Evolutionary conservation across 2,797 vertebrate species (phyloP), one percentile per base, ranked within the genome.

Genomic region (Molossus molossus): DNA sequence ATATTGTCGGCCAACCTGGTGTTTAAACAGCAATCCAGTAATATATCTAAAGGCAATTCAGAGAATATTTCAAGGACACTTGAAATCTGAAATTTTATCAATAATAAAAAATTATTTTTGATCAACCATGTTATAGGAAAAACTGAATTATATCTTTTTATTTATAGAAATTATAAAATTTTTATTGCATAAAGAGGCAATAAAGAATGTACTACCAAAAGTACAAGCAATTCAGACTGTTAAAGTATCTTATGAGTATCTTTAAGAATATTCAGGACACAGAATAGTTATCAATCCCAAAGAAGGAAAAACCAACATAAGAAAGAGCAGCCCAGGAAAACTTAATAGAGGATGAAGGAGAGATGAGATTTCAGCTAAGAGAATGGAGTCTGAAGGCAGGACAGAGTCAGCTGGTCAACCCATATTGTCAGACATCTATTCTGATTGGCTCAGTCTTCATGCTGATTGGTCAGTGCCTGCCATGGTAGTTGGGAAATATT

Each of bases 401-500:
- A 15, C 67, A 45, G 48, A 50, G 10, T 27, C 72, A 79, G 7
- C 91, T 50, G 33, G 45, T 73, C 45, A 25, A 67, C 33, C 23
- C 11, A 15, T 13, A 5, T 25, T 14, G 91, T 58, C 96, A 27
- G 37, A 58, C 85, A 2, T 64, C n/a, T 20, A 18, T 33, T 62
- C 77, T 65, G 37, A 86, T 11, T 4, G 89, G 81, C 50, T 77
- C 65, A 15, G 33, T 6, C 75, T 89, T 60, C 40, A 0, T 65
- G 29, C 86, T 95, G 70, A 97, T 84, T 94, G 96, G 97, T n/a
- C 77, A 25, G 70, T 10, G 15, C 21, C 83, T 81, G 25, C 70
- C 48, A 12, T 0, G 57, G 87, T 92, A 73, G 87, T 93, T 96
- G 92, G 67, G 37, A 53, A 64, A 45, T 29, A 62, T 70, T 92